These are phyloP conservation scores for Amblyopsis rosae DNA, from an alignment of 2,113 vertebrate species.

Conservation along the genomic window DNA sequence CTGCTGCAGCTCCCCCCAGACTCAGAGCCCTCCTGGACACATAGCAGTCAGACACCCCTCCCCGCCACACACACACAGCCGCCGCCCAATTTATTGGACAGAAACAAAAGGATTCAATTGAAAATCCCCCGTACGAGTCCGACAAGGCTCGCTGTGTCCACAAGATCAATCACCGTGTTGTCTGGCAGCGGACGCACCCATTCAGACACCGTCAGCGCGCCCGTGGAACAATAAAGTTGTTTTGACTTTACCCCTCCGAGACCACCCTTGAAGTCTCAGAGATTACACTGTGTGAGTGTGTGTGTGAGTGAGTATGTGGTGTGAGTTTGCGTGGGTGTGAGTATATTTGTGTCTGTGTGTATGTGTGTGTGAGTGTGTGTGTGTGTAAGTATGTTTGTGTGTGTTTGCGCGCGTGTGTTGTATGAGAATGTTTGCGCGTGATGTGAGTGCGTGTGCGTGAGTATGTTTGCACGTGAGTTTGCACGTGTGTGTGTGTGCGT, in stretches of 20 bases:
- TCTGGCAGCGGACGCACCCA: constrained; percentile 6
- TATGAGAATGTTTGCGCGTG: too few species aligned
- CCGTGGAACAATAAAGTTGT: constrained; percentile 16
- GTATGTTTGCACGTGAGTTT: too few species aligned
- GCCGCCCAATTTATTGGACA: constrained; percentile 34
- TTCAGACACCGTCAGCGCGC: constrained; percentile 40
- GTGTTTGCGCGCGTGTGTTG: not conserved
- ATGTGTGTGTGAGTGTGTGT: not conserved
- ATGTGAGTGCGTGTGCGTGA: not conserved
- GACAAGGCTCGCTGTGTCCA: constrained; percentile 13
- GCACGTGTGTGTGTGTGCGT: not conserved
- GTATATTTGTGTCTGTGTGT: not conserved
- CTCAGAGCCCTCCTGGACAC: too few species aligned
- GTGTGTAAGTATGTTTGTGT: not conserved
- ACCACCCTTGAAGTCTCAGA: constrained; percentile 33
- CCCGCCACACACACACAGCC: not conserved
- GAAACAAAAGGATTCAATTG: constrained; percentile 27
- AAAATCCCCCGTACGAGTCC: constrained; percentile 31
- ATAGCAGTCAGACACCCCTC: not conserved
- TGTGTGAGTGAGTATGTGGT: not conserved
- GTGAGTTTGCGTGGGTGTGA: not conserved
- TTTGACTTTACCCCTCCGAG: constrained; percentile 41
- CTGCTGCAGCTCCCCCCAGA: too few species aligned
- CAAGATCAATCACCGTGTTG: constrained; percentile 38
- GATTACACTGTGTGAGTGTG: constrained; percentile 5